These are phyloP conservation scores for Mylabris phalerata DNA, from an alignment of 1,140 invertebrate genomes.

Conservation along the genomic window DNA sequence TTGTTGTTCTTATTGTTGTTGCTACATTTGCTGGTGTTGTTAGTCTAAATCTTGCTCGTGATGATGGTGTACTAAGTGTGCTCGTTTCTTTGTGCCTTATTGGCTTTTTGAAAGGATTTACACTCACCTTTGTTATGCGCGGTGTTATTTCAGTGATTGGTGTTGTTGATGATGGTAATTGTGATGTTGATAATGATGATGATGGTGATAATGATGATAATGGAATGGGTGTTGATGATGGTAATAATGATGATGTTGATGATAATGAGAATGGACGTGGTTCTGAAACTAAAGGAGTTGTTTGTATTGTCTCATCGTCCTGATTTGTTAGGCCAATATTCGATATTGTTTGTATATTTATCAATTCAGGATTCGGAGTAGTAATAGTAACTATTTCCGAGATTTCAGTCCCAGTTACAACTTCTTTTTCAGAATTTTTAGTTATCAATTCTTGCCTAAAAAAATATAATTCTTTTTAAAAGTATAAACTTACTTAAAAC, in stretches of 20 bases:
- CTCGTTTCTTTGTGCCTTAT: constrained; percentile 29
- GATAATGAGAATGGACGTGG: constrained; percentile 40
- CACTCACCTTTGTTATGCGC: constrained; percentile 38
- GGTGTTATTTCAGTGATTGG: constrained; percentile 42
- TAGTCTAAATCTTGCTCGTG: constrained; percentile 21
- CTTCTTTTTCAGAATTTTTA: not conserved
- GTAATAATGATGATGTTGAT: constrained; percentile 39
- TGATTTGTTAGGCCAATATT: constrained; percentile 1
- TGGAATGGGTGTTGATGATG: constrained; percentile 33
- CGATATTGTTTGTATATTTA: constrained; percentile 7
- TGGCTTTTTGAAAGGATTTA: constrained; percentile 20
- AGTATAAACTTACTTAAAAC: not conserved
- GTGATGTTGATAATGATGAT: constrained; percentile 40
- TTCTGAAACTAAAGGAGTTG: constrained; percentile 31
- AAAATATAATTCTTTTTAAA: not conserved
- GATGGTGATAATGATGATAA: constrained; percentile 40
- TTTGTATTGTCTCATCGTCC: not conserved
- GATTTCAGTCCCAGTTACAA: not conserved
- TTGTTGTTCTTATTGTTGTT: not conserved
- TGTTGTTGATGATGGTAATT: constrained; percentile 31
- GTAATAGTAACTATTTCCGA: no score
- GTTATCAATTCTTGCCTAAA: not conserved
- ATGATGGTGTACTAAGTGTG: constrained; percentile 31
- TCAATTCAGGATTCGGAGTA: not conserved
- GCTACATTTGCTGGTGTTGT: not conserved